These are phyloP conservation scores for Lophura nycthemera DNA, from an alignment of 2,113 vertebrate species.

Conservation along the genomic window DNA sequence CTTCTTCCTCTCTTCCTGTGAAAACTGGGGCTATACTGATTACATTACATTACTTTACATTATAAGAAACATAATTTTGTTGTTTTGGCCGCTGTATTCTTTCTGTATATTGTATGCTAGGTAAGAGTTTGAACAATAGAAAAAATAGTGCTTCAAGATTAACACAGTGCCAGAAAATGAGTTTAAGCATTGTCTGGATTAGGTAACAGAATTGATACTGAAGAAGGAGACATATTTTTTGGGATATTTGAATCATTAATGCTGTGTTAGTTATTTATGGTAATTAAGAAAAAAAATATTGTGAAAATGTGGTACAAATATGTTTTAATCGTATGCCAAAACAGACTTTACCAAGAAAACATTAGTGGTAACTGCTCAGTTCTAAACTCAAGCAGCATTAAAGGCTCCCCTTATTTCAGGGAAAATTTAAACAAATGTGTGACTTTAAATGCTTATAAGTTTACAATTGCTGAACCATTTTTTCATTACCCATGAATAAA, in stretches of 20 bases:
- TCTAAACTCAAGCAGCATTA: slow-evolving; percentile 7
- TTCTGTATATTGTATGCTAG: not conserved
- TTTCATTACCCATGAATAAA: slow-evolving; percentile 58
- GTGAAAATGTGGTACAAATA: not conserved
- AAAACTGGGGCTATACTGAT: not conserved
- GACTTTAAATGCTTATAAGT: slow-evolving; percentile 39
- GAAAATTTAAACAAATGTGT: slow-evolving; percentile 46
- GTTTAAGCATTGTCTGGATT: not conserved
- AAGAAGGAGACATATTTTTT: not conserved
- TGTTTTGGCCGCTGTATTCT: not conserved
- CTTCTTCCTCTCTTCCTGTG: not conserved
- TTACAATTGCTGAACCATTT: slow-evolving; percentile 47
- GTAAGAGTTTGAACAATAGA: not conserved
- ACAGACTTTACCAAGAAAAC: not conserved
- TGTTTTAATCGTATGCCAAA: not conserved
- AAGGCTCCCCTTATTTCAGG: not conserved
- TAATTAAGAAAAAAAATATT: not conserved
- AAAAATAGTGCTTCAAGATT: not conserved
- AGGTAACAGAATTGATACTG: not conserved
- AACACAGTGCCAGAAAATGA: not conserved
- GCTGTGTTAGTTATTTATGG: not conserved
- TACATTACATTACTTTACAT: no score
- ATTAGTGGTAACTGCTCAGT: slow-evolving; percentile 22
- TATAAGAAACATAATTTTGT: not conserved
- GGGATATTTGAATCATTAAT: not conserved